Percentiles rank a stretch among this genome's conserved stretches.
phyloP scores from a whole-genome alignment of 2,113 vertebrate species.

The Odontesthes bonariensis region DNA sequence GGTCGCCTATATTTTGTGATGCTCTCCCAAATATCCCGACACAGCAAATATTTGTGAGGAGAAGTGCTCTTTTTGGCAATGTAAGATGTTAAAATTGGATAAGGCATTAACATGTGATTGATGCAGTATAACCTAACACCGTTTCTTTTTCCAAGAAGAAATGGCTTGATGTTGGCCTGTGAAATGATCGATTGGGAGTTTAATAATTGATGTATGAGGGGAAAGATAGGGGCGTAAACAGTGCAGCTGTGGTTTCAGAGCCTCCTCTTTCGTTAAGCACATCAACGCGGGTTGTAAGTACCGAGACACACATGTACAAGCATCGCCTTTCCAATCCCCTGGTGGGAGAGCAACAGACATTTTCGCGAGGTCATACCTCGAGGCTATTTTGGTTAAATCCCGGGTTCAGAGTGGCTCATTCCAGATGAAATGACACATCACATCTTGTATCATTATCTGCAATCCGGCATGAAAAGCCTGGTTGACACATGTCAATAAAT shows the following conservation, averaged over 20 bases:
- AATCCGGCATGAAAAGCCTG: constrained; percentile 2
- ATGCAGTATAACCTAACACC: constrained; percentile 71
- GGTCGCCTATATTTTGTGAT: constrained; percentile 9
- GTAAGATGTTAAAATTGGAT: constrained; percentile 53
- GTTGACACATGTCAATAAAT: neutral
- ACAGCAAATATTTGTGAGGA: constrained; percentile 14
- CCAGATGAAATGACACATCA: constrained; percentile 62
- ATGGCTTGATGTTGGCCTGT: constrained; percentile 76
- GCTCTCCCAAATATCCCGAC: constrained; percentile 21
- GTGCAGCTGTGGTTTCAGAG: constrained; percentile 80
- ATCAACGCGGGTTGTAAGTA: constrained; percentile 75
- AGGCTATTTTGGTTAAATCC: constrained; percentile 73
- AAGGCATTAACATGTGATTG: constrained; percentile 65
- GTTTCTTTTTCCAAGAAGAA: constrained; percentile 61
- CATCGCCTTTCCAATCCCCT: constrained; percentile 71
- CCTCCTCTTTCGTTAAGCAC: constrained; percentile 78
- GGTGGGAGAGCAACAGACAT: constrained; percentile 75
- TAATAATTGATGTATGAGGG: constrained; percentile 85
- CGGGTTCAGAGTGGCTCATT: constrained; percentile 39
- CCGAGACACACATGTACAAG: constrained; percentile 62
- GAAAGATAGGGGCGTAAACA: constrained; percentile 76
- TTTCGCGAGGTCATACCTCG: constrained; percentile 70
- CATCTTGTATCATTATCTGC: constrained; percentile 47
- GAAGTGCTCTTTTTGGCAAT: constrained; percentile 29
- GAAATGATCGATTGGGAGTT: constrained; percentile 83